phyloP scores from a whole-genome alignment of 2,888 invertebrate genomes.

The Aporophyla nigra region DNA sequence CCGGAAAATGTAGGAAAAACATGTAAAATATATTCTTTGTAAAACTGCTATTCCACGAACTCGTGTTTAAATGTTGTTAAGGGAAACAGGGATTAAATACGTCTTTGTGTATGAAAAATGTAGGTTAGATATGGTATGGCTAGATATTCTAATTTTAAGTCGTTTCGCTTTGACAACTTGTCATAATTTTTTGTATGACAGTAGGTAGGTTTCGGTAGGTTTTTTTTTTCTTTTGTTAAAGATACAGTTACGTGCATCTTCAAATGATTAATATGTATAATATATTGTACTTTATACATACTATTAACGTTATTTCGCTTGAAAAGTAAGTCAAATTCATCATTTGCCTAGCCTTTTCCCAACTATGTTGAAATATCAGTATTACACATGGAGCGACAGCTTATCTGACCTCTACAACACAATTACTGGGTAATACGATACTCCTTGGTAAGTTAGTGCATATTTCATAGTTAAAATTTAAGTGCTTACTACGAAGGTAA shows the following conservation, averaged over 20 bases:
- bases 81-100: not conserved
- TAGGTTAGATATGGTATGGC: not conserved
- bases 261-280: not conserved
- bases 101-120: slow-evolving; percentile 1
- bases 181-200: not conserved
- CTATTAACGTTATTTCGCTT: not conserved
- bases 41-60: slow-evolving; percentile 9
- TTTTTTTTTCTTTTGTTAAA: not conserved
- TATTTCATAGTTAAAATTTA: not conserved
- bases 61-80: slow-evolving; percentile 20
- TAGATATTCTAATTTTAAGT: not conserved
- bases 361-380: no score
- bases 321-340: not conserved
- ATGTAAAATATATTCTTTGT: not conserved
- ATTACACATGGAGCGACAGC: no score
- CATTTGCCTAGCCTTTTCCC: no score
- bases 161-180: not conserved
- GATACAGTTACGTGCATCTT: not conserved
- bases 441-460: not conserved
- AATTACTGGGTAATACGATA: no score
- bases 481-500: not conserved
- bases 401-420: no score
- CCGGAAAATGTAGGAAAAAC: slow-evolving; percentile 10
- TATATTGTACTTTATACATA: not conserved
- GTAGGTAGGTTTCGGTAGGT: not conserved